Percentiles rank a stretch among this genome's conserved stretches.
phyloP scores from a whole-genome alignment of 1,140 invertebrate species.

The Drosophila virilis region DNA sequence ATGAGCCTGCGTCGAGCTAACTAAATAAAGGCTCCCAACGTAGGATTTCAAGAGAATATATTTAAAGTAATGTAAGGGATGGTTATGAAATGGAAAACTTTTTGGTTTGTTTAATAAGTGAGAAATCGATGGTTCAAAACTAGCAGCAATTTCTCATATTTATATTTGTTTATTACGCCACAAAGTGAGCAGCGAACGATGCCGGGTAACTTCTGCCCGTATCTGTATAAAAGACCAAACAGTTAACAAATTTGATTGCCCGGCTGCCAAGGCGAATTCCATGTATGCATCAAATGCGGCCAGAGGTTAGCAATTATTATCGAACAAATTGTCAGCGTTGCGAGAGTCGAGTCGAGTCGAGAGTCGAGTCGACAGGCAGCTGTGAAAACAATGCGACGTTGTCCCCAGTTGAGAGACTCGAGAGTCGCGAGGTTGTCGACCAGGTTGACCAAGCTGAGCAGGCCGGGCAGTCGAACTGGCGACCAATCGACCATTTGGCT shows the following conservation, averaged over 20 bases:
- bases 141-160: too few relatives aligned
- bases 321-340: slow-evolving; percentile 82
- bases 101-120: too few relatives aligned
- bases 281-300: slow-evolving; percentile 73
- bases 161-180: too few relatives aligned
- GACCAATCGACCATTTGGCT: slow-evolving; percentile 23
- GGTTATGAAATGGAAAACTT: too few relatives aligned
- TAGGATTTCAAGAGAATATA: too few relatives aligned
- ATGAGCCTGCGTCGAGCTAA: too few relatives aligned
- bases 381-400: slow-evolving; percentile 80
- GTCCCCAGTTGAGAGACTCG: slow-evolving; percentile 19
- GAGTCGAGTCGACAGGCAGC: slow-evolving; percentile 54
- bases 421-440: slow-evolving; percentile 31
- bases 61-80: too few relatives aligned
- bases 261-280: slow-evolving; percentile 14
- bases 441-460: slow-evolving; percentile 12
- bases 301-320: slow-evolving; percentile 83
- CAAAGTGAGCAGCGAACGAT: too few relatives aligned
- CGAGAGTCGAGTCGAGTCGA: slow-evolving; percentile 16
- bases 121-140: too few relatives aligned
- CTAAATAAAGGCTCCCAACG: too few relatives aligned
- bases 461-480: neutral
- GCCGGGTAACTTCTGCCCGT: too few relatives aligned
- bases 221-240: too few relatives aligned
- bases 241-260: neutral